Evolutionary conservation across 2,888 invertebrate genomes (phyloP).

Genomic region (Empis stercorea): DNA sequence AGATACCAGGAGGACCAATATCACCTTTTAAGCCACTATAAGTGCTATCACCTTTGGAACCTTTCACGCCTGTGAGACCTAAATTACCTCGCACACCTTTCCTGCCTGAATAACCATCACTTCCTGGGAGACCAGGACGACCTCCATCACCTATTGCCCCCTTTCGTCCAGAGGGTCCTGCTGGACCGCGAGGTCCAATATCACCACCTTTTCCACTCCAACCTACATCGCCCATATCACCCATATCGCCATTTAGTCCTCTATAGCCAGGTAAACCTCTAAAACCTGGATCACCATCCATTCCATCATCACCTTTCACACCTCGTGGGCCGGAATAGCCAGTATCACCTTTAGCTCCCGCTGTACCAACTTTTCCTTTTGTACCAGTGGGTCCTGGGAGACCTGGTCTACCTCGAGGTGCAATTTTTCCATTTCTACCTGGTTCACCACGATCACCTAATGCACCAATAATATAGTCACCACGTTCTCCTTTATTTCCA

Average conservation of each 20-base stretch:
- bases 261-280: conserved; percentile 43
- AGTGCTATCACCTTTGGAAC: conserved; percentile 44
- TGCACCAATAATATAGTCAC: conserved; percentile 34
- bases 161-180: conserved; percentile 26
- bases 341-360: conserved; percentile 36
- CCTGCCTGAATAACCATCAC: conserved; percentile 19
- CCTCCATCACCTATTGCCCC: conserved; percentile 26
- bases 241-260: conserved; percentile 44
- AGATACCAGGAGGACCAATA: conserved; percentile 38
- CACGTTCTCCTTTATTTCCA: conserved; percentile 38
- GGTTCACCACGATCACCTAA: conserved; percentile 25
- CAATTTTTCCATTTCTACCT: conserved; percentile 34
- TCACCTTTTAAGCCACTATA: conserved; percentile 51
- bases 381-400: conserved; percentile 37
- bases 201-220: conserved; percentile 34
- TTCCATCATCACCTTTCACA: conserved; percentile 34
- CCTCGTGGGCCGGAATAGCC: conserved; percentile 40
- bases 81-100: conserved; percentile 27
- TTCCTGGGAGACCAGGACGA: conserved; percentile 22
- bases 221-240: conserved; percentile 42
- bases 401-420: conserved; percentile 33
- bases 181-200: conserved; percentile 34
- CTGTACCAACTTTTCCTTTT: conserved; percentile 21
- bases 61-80: conserved; percentile 21
- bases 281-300: conserved; percentile 41